Evolutionary conservation across 2,888 invertebrate genomes (phyloP).

Genomic region (Lasioglossum morio): DNA sequence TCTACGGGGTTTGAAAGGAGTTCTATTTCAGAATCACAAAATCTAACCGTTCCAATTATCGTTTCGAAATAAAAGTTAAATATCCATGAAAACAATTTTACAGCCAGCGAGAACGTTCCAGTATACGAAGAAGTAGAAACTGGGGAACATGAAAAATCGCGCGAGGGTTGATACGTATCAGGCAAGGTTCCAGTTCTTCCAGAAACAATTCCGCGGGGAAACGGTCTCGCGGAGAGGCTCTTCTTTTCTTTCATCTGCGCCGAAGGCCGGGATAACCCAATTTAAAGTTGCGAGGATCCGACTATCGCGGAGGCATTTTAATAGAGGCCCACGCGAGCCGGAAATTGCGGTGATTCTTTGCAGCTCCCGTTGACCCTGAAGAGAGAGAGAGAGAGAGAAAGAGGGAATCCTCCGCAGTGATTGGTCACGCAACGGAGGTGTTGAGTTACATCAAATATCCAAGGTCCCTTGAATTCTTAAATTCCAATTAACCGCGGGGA

Average conservation of each 20-base stretch:
- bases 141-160: neutral
- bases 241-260: slow-evolving; percentile 22
- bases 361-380: neutral
- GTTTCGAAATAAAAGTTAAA: neutral
- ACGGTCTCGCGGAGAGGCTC: neutral
- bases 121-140: neutral
- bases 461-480: slow-evolving; percentile 45
- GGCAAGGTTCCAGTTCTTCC: neutral
- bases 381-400: neutral
- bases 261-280: slow-evolving; percentile 28
- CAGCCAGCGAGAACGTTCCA: too few species aligned
- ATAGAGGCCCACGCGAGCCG: neutral
- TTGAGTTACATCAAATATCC: slow-evolving; percentile 1
- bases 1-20: too few species aligned
- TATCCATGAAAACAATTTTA: neutral
- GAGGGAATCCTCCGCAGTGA: neutral
- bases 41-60: too few species aligned
- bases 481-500: slow-evolving; percentile 46
- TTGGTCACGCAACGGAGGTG: neutral
- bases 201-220: neutral
- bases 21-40: too few species aligned
- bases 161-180: neutral
- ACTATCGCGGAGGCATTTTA: slow-evolving; percentile 12
- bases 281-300: slow-evolving; percentile 23
- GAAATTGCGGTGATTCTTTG: neutral